These are phyloP conservation scores for Luffia ferchaultella DNA, from an alignment of 2,888 invertebrate species.

Conservation along the genomic window DNA sequence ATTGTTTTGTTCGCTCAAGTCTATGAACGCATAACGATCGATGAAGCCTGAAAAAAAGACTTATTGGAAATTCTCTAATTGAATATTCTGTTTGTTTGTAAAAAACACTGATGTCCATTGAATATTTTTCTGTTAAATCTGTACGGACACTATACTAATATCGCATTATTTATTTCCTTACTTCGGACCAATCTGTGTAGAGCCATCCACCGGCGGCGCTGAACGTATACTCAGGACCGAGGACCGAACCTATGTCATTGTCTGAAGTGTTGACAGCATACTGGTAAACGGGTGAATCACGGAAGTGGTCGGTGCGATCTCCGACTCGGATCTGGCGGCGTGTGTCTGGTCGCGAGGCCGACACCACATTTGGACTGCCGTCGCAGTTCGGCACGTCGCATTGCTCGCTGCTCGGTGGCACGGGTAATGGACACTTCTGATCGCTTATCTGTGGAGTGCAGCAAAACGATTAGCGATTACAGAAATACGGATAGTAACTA, in stretches of 20 bases:
- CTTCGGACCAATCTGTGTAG: conserved; percentile 69
- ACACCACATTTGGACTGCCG: conserved; percentile 31
- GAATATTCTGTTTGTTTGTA: no score
- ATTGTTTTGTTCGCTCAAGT: no score
- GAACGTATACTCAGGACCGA: conserved; percentile 33
- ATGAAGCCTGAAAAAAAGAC: no score
- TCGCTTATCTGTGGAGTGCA: conserved; percentile 44
- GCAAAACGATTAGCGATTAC: no score
- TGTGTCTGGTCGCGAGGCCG: conserved; percentile 37
- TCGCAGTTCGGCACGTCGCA: conserved; percentile 55
- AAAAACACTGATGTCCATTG: no score
- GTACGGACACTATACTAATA: no score
- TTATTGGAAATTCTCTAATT: no score
- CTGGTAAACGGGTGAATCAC: conserved; percentile 45
- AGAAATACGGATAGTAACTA: no score
- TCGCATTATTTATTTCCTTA: no score
- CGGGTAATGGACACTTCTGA: conserved; percentile 53
- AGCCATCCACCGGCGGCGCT: conserved; percentile 61
- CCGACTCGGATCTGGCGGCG: conserved; percentile 46
- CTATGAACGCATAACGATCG: no score
- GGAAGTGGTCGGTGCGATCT: conserved; percentile 44
- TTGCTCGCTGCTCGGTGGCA: conserved; percentile 46
- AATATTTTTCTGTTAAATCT: no score
- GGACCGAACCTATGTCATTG: conserved; percentile 31
- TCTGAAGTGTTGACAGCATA: conserved; percentile 37